Conservation (phyloP, 2,888 invertebrate species). For the Erebia palarica region DNA sequence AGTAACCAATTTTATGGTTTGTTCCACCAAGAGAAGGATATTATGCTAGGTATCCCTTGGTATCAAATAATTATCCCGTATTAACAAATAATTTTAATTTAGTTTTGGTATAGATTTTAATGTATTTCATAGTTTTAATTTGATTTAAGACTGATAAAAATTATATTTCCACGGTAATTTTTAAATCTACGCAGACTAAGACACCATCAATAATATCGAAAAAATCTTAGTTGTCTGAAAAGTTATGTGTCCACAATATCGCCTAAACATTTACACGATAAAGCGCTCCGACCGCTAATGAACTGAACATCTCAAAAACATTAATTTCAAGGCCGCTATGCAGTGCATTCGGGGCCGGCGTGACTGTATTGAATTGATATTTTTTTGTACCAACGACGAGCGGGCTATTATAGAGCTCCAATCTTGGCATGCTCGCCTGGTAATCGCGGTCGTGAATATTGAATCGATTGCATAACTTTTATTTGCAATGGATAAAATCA, state of each 20-base stretch:
- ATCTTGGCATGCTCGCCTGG: slow-evolving; percentile 29
- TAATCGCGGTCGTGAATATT: slow-evolving; percentile 24
- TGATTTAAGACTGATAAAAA: too few species aligned
- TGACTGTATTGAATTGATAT: slow-evolving; percentile 45
- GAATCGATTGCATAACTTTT: slow-evolving; percentile 10
- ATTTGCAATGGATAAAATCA: neutral
- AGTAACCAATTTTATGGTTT: too few species aligned
- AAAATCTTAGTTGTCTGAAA: neutral
- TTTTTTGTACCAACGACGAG: slow-evolving; percentile 41
- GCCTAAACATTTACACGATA: neutral
- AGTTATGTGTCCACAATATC: neutral
- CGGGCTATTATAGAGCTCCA: slow-evolving; percentile 38
- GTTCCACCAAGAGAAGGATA: too few species aligned
- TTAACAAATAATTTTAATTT: too few species aligned
- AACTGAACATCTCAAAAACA: slow-evolving; percentile 28
- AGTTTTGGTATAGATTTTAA: too few species aligned
- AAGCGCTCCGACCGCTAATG: slow-evolving; percentile 24
- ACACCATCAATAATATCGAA: neutral
- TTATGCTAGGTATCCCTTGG: too few species aligned
- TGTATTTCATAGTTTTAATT: too few species aligned
- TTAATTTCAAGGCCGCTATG: slow-evolving; percentile 64
- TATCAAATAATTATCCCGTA: too few species aligned
- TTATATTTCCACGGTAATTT: too few species aligned
- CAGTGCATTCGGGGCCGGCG: slow-evolving; percentile 54
- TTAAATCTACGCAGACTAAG: too few species aligned